Conservation (phyloP, 1,140 invertebrate species). For the Venturia canescens region DNA sequence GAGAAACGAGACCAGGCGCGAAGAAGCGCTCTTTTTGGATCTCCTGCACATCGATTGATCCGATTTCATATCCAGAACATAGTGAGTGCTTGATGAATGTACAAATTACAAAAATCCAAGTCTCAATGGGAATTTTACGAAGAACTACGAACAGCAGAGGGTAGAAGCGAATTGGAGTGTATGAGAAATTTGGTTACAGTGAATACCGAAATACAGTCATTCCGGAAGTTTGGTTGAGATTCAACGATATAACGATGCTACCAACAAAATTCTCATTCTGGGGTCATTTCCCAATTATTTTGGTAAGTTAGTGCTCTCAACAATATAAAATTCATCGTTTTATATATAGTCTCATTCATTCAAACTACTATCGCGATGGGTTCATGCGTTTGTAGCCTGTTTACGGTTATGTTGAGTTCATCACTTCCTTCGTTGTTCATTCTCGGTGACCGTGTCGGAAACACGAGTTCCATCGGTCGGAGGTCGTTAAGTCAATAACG, state of each 20-base stretch:
- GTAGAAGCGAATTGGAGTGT: neutral
- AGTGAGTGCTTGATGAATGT: neutral
- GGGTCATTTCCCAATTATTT: neutral
- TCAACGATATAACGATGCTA: neutral
- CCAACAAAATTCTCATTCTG: neutral
- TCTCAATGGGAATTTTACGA: neutral
- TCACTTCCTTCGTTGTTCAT: neutral
- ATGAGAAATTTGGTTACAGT: neutral
- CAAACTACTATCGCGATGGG: neutral
- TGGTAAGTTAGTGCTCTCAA: neutral
- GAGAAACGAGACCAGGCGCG: conserved; percentile 1
- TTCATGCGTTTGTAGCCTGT: neutral
- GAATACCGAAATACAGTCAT: conserved; percentile 6
- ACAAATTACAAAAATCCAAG: neutral
- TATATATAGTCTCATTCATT: neutral
- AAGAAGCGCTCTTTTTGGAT: conserved; percentile 1
- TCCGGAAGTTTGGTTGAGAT: conserved; percentile 2
- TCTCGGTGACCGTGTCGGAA: conserved; percentile 30
- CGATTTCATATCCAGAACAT: neutral
- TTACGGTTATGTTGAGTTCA: neutral
- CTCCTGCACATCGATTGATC: neutral
- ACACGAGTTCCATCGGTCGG: conserved; percentile 32
- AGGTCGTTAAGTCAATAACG: conserved; percentile 42
- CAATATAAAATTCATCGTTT: neutral
- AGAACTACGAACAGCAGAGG: neutral